Conservation (phyloP, 2,888 invertebrate species). For the Pseudoips prasinana region DNA sequence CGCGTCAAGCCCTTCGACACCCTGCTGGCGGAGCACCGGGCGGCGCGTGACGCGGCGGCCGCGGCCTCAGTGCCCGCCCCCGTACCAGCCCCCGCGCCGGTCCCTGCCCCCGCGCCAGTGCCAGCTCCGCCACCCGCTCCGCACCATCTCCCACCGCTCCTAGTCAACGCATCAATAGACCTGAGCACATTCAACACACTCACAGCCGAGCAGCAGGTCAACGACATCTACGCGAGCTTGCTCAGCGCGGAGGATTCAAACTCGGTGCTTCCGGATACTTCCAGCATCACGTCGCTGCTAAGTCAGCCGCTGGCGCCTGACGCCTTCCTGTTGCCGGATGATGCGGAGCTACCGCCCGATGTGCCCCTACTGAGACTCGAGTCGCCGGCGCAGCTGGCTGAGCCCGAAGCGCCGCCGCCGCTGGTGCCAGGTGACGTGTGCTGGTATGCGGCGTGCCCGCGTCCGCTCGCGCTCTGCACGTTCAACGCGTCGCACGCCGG, state of each 20-base stretch:
- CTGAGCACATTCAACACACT: conserved; percentile 60
- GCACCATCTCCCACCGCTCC: conserved; percentile 56
- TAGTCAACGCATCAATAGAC: conserved; percentile 63
- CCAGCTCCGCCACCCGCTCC: conserved; percentile 29
- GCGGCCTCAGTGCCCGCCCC: conserved; percentile 30
- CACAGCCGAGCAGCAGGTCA: conserved; percentile 66
- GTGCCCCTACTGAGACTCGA: conserved; percentile 47
- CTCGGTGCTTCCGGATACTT: conserved; percentile 59
- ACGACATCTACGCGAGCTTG: conserved; percentile 67
- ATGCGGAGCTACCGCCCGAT: conserved; percentile 46
- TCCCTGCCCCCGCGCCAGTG: conserved; percentile 27
- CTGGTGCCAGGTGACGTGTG: conserved; percentile 63
- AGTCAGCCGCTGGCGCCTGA: conserved; percentile 57
- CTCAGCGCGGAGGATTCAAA: conserved; percentile 62
- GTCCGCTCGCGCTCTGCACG: conserved; percentile 82
- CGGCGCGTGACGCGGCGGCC: conserved; percentile 79
- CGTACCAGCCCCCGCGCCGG: conserved; percentile 24
- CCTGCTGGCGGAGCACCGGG: conserved; percentile 87
- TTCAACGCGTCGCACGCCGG: conserved; percentile 82
- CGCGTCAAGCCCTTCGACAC: conserved; percentile 89
- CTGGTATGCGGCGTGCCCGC: conserved; percentile 80
- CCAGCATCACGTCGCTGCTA: conserved; percentile 61
- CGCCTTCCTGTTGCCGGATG: conserved; percentile 57
- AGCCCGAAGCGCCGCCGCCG: conserved; percentile 46
- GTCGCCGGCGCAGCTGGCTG: conserved; percentile 38